Percentiles rank a stretch among this genome's conserved stretches.
Evolutionary conservation across 1,140 invertebrate species (phyloP).

Genomic region (Odontomachus brunneus): DNA sequence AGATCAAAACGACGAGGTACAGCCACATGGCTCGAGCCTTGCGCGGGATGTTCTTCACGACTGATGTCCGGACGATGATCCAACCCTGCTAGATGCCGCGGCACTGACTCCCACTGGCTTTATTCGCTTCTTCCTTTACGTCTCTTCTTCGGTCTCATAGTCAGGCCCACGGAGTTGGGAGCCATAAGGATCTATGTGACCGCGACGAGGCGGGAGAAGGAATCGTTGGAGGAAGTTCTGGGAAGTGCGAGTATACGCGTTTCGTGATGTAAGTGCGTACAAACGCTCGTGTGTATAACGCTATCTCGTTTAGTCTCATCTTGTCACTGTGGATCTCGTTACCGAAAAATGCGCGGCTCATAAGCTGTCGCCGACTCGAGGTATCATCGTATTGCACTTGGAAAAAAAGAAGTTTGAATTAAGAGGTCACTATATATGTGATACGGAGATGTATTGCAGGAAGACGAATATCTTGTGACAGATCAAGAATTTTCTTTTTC

Average conservation of each 20-base stretch:
- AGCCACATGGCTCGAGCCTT: constrained; percentile 62
- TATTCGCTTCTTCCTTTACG: constrained; percentile 53
- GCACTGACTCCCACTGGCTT: constrained; percentile 60
- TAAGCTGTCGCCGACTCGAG: constrained; percentile 2
- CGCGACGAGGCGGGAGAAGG: constrained; percentile 19
- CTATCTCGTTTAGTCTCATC: constrained; percentile 64
- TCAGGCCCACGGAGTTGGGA: constrained; percentile 43
- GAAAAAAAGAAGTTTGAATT: background rate
- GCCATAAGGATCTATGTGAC: constrained; percentile 46
- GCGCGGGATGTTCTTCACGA: constrained; percentile 54
- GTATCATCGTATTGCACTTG: background rate
- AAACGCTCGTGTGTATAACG: constrained; percentile 46
- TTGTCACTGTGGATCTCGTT: constrained; percentile 61
- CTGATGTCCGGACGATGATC: constrained; percentile 57
- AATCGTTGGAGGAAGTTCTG: constrained; percentile 64
- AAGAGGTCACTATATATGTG: background rate
- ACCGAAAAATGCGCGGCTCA: constrained; percentile 50
- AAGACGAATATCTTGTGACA: too few species aligned
- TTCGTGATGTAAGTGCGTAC: constrained; percentile 60
- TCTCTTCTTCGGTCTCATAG: constrained; percentile 47
- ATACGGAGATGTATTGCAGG: too few species aligned
- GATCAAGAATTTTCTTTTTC: too few species aligned
- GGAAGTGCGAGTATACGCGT: constrained; percentile 60
- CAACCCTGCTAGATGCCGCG: constrained; percentile 38
- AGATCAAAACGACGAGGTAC: constrained; percentile 61